Evolutionary conservation across 2,888 invertebrate species (phyloP).

Genomic region (Meiosimyza platycephala): DNA sequence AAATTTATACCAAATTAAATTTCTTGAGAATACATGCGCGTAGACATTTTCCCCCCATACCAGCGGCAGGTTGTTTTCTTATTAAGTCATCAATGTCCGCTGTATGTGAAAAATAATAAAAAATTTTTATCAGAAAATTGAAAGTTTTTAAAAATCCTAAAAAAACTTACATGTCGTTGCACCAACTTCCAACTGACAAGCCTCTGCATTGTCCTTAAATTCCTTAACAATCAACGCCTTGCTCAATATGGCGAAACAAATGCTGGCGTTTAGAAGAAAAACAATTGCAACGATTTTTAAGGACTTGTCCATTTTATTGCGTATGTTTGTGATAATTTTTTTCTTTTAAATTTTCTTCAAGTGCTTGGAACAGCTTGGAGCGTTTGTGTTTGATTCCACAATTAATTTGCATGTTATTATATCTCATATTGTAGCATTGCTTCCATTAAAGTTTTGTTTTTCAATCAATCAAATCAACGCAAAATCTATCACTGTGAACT

Average conservation of each 20-base stretch:
- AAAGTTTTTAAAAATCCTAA: too few species aligned
- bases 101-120: conserved; percentile 18
- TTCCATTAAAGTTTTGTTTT: too few species aligned
- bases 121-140: background rate
- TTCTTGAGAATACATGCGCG: conserved; percentile 57
- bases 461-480: too few species aligned
- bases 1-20: conserved; percentile 43
- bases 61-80: conserved; percentile 48
- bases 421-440: too few species aligned
- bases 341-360: too few species aligned
- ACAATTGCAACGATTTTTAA: conserved; percentile 31
- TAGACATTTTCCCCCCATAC: conserved; percentile 55
- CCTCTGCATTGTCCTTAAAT: conserved; percentile 46
- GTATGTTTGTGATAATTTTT: too few species aligned
- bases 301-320: conserved; percentile 41
- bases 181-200: conserved; percentile 55
- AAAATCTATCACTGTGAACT: too few species aligned
- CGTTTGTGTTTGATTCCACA: too few species aligned
- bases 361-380: too few species aligned
- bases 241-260: conserved; percentile 44
- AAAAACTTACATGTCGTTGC: conserved; percentile 52
- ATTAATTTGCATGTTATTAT: too few species aligned
- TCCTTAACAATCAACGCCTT: conserved; percentile 51
- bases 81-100: conserved; percentile 49
- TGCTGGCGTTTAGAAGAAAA: conserved; percentile 34